Base-by-base conservation (phyloP, 2,797 vertebrate species). In the Hoplostethus atlanticus region DNA sequence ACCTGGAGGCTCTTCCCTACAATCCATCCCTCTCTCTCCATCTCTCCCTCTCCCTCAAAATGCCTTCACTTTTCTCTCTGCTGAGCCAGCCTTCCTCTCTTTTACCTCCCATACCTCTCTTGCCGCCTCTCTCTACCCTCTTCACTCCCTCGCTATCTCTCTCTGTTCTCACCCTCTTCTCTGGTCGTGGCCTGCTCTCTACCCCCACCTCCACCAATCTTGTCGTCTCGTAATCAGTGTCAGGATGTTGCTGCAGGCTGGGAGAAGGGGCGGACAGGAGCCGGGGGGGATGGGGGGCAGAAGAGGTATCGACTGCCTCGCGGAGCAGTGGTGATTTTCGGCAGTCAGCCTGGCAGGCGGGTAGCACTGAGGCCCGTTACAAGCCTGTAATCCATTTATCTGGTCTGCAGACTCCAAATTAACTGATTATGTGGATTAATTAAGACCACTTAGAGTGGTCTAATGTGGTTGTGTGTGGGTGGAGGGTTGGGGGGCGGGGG, bases 381-480 rank as follows among this genome's bases (percentile, higher is more conserved):
- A 60, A 66, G 63, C 21, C 8, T 72, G 64, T 76, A 84, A 87
- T 85, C 71, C 60, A 70, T 51, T 85, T 81, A 80, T 50, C 59
- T 6, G 17, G n/a, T 51, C 30, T 21, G 47, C 64, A 82, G 73
- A 67, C 46, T 72, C 54, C 25, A 76, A 63, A 81, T 87, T 38
- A 77, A 69, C 54, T 31, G 61, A 84, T 88, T 83, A 81, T 72
- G 76, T 80, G 50, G 77, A 81, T 85, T 85, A 68, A 87, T 82
- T 85, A 81, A 48, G 47, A 81, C 71, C 31, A 68, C 11, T 81
- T 64, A 47, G 7, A 6, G 63, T 15, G 28, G 5, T 30, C 13
- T 81, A 71, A 80, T 65, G 53, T 71, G 31, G 25, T 48, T 62
- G 42, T 58, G 56, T 65, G 40, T 72, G 40, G 0, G 34, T 31